phyloP scores from a whole-genome alignment of 2,888 invertebrate species.

The Taphrorychus bicolor region DNA sequence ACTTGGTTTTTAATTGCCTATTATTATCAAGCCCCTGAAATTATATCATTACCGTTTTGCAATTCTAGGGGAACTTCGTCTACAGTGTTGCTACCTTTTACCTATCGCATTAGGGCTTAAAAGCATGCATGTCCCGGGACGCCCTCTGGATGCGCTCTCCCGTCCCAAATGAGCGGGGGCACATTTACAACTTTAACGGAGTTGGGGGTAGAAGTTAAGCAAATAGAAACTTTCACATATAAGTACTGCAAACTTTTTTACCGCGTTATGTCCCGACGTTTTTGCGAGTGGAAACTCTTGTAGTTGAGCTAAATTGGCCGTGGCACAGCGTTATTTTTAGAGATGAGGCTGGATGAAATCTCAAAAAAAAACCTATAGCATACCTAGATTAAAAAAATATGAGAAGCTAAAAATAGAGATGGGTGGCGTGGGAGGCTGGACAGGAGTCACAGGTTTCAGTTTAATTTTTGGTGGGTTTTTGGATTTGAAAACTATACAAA shows the following conservation, averaged over 20 bases:
- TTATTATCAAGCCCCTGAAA: background rate
- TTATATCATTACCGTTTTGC: background rate
- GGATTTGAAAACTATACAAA: too few relatives aligned
- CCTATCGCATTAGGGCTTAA: background rate
- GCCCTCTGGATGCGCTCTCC: background rate
- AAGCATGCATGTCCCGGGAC: background rate
- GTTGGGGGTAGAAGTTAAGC: background rate
- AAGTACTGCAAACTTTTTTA: background rate
- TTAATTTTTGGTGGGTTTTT: background rate
- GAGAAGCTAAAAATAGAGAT: background rate
- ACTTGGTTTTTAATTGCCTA: background rate
- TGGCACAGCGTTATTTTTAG: background rate
- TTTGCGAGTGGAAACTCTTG: background rate
- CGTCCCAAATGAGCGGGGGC: background rate
- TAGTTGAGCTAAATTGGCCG: background rate
- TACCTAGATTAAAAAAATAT: too few relatives aligned
- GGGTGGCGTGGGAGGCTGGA: too few relatives aligned
- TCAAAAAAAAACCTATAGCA: background rate
- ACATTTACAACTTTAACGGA: background rate
- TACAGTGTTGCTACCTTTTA: background rate
- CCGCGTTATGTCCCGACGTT: background rate
- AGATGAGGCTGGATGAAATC: background rate
- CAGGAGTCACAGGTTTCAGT: background rate
- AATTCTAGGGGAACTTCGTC: background rate
- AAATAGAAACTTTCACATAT: slow-evolving; percentile 1